Percentiles rank a stretch among this genome's conserved stretches.
Conservation (phyloP, 1,140 invertebrate species). For the Coelopa frigida region DNA sequence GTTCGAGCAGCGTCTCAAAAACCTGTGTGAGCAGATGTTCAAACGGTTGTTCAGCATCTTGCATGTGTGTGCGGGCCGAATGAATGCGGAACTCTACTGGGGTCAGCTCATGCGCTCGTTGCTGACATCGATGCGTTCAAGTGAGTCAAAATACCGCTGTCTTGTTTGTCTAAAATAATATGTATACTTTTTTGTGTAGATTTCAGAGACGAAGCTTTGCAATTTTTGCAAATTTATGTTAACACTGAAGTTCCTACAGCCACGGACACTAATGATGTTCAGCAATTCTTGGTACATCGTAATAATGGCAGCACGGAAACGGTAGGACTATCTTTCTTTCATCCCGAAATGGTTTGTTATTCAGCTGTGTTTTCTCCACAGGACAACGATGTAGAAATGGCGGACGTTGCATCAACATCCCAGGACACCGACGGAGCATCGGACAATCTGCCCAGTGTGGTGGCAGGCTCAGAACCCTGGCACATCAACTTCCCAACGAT, state of each 20-base stretch:
- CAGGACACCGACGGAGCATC: too few relatives aligned
- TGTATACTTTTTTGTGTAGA: constrained; percentile 14
- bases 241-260: constrained; percentile 24
- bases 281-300: constrained; percentile 36
- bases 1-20: constrained; percentile 44
- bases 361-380: too few relatives aligned
- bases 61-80: constrained; percentile 29
- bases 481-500: constrained; percentile 52
- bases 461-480: constrained; percentile 52
- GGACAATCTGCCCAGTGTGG: constrained; percentile 49
- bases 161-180: background rate
- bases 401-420: too few relatives aligned
- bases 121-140: constrained; percentile 18
- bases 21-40: constrained; percentile 31
- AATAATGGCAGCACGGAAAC: background rate
- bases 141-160: constrained; percentile 19
- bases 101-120: constrained; percentile 30
- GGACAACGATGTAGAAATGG: too few relatives aligned
- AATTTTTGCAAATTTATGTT: constrained; percentile 28
- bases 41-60: constrained; percentile 32
- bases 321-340: constrained; percentile 4
- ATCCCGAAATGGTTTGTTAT: too few relatives aligned
- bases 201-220: constrained; percentile 27
- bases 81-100: constrained; percentile 36
- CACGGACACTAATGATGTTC: constrained; percentile 24